Evolutionary conservation across 2,797 vertebrate genomes (phyloP).

Genomic region (Parambassis ranga): DNA sequence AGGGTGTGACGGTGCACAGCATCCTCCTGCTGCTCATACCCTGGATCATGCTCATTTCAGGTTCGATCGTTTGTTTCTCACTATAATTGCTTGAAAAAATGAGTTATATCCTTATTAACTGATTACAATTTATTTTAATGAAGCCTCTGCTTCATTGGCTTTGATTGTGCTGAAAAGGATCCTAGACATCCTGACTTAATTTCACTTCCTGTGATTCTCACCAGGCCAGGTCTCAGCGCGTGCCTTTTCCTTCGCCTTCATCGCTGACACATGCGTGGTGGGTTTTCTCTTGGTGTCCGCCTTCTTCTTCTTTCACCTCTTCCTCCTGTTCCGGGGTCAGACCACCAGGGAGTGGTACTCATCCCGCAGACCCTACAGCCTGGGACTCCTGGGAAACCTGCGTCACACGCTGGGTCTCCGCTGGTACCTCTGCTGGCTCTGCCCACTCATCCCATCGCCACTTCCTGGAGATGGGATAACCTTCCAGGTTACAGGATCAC

Average conservation of each 20-base stretch:
- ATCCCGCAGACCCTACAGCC: conserved; percentile 76
- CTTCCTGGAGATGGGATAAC: conserved; percentile 87
- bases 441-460: conserved; percentile 84
- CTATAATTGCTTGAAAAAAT: too few species aligned
- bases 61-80: conserved; percentile 60
- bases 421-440: conserved; percentile 89
- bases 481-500: conserved; percentile 82
- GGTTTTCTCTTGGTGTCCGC: conserved; percentile 86
- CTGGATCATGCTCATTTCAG: conserved; percentile 92
- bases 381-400: conserved; percentile 81
- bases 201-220: not conserved
- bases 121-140: too few species aligned
- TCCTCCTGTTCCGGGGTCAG: conserved; percentile 85
- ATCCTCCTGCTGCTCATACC: conserved; percentile 86
- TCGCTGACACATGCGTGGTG: conserved; percentile 87
- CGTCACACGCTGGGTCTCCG: conserved; percentile 79
- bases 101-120: too few species aligned
- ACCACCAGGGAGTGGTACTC: conserved; percentile 92
- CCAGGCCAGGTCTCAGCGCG: conserved; percentile 83
- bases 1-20: conserved; percentile 86
- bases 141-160: not conserved
- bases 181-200: not conserved
- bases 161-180: not conserved
- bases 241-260: conserved; percentile 85
- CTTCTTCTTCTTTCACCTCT: conserved; percentile 88